Conservation (phyloP, 2,888 invertebrate genomes). For the Eilema caniola region DNA sequence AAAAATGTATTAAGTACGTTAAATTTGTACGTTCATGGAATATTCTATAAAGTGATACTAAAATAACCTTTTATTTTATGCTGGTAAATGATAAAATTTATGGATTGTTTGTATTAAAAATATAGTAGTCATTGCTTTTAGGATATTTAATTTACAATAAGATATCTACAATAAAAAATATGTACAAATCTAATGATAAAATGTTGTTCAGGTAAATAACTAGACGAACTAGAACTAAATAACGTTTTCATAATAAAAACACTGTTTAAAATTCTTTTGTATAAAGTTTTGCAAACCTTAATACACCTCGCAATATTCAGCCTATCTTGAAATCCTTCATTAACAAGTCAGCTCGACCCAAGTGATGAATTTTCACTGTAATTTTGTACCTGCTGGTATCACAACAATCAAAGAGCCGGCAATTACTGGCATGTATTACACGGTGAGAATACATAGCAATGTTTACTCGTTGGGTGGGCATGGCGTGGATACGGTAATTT, state of each 20-base stretch:
- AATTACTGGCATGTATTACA: constrained; percentile 55
- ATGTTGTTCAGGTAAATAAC: not conserved
- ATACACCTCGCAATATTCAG: constrained; percentile 7
- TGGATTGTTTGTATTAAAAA: too few relatives aligned
- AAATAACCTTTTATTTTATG: too few relatives aligned
- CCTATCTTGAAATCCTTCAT: constrained; percentile 22
- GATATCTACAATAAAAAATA: too few relatives aligned
- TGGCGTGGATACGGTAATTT: constrained; percentile 53
- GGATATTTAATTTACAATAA: too few relatives aligned
- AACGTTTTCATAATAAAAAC: not conserved
- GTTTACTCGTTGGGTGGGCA: constrained; percentile 51
- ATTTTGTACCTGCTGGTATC: constrained; percentile 48
- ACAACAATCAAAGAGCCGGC: constrained; percentile 59
- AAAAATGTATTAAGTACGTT: not conserved
- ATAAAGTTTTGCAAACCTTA: not conserved
- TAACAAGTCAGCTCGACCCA: constrained; percentile 30
- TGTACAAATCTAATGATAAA: not conserved
- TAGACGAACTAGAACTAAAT: too few relatives aligned
- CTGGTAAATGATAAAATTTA: too few relatives aligned
- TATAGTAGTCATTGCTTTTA: too few relatives aligned
- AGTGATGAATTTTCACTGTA: constrained; percentile 50
- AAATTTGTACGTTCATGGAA: too few relatives aligned
- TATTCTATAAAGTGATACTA: too few relatives aligned
- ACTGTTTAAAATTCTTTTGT: not conserved
- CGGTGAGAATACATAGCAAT: constrained; percentile 47